Evolutionary conservation across 2,888 invertebrate genomes (phyloP).

Genomic region (Deroplatys truncata): DNA sequence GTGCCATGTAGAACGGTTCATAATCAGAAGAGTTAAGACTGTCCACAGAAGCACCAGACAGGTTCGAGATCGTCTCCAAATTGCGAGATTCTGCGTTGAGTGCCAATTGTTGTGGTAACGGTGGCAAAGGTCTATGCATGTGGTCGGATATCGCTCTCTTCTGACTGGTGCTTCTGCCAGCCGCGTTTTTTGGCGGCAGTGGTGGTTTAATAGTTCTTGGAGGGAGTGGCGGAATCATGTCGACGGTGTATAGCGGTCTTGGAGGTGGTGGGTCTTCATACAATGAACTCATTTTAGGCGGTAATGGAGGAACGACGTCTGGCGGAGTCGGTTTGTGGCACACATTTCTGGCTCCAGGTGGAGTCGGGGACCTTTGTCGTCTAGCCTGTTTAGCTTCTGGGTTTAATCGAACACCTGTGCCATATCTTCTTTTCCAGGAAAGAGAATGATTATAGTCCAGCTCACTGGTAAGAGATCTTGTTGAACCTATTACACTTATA

Average conservation of each 20-base stretch:
- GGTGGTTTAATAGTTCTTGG: conserved; percentile 39
- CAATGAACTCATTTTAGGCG: conserved; percentile 9
- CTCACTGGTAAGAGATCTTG: conserved; percentile 3
- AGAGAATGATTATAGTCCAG: conserved; percentile 9
- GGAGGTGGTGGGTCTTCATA: conserved; percentile 30
- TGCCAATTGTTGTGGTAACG: conserved; percentile 30
- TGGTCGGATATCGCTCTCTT: conserved; percentile 32
- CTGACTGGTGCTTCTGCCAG: conserved; percentile 28
- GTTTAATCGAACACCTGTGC: conserved; percentile 47
- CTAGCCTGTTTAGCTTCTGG: conserved; percentile 70
- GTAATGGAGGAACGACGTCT: conserved; percentile 51
- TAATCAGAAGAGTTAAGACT: conserved; percentile 50
- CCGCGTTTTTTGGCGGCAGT: conserved; percentile 37
- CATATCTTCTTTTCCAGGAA: conserved; percentile 40
- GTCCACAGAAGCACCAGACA: conserved; percentile 52
- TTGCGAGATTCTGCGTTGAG: conserved; percentile 35
- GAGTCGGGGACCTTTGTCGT: conserved; percentile 61
- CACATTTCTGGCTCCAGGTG: conserved; percentile 43
- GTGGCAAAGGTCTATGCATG: conserved; percentile 41
- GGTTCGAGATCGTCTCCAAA: conserved; percentile 34
- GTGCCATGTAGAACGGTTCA: conserved; percentile 41
- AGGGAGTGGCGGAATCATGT: conserved; percentile 42
- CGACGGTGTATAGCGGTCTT: conserved; percentile 21
- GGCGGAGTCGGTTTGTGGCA: conserved; percentile 56
- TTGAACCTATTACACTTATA: neutral